Conservation (phyloP, 2,888 invertebrate genomes). For the Luffia ferchaultella region DNA sequence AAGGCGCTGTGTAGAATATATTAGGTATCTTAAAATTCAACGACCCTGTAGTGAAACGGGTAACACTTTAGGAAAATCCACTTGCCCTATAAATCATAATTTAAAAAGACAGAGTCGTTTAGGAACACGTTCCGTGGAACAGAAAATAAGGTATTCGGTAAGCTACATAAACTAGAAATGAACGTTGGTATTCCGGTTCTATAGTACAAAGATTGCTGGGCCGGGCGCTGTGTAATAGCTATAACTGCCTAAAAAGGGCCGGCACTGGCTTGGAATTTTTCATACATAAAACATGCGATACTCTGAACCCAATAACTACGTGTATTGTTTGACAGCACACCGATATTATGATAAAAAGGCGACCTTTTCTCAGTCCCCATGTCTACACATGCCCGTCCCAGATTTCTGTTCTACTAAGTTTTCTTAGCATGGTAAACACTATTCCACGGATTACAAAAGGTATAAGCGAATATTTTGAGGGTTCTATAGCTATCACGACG, state of each 20-base stretch:
- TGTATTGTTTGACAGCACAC: constrained; percentile 45
- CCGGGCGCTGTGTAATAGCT: background rate
- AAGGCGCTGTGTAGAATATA: no score
- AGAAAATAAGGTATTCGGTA: background rate
- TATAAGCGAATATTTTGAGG: no score
- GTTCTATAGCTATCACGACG: no score
- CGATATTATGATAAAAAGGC: constrained; percentile 41
- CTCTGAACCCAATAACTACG: constrained; percentile 38
- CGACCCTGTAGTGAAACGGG: no score
- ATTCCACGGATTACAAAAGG: no score
- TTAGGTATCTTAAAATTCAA: no score
- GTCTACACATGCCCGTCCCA: background rate
- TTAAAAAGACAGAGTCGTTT: background rate
- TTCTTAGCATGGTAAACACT: no score
- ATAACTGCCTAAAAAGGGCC: no score
- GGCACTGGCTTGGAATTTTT: constrained; percentile 13
- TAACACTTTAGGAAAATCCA: no score
- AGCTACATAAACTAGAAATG: background rate
- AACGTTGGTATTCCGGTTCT: background rate
- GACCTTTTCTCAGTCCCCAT: background rate
- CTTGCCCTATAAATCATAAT: no score
- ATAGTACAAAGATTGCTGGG: no score
- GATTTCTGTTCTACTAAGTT: background rate
- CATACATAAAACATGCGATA: constrained; percentile 51
- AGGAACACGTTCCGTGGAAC: background rate